phyloP scores from a whole-genome alignment of 2,113 vertebrate genomes.

The Pleuronectes platessa region DNA sequence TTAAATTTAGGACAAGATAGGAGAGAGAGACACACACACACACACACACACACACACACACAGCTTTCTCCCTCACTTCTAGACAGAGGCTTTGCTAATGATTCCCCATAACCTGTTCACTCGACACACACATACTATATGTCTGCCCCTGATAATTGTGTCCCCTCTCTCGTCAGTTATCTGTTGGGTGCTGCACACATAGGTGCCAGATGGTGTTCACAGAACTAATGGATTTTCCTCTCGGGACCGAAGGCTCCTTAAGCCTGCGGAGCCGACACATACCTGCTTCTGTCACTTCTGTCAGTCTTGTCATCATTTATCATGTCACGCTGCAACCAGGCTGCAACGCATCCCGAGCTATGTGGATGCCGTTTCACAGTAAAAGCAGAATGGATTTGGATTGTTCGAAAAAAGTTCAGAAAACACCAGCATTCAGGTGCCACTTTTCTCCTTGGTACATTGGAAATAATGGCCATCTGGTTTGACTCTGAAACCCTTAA shows the following conservation, averaged over 20 bases:
- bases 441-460: not conserved
- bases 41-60: not conserved
- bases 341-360: not conserved
- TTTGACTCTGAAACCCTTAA: not conserved
- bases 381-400: not conserved
- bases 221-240: constrained; percentile 11
- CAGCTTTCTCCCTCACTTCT: not conserved
- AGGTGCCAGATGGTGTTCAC: constrained; percentile 22
- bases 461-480: constrained; percentile 3
- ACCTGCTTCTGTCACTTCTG: constrained; percentile 10
- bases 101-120: constrained; percentile 7
- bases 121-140: not conserved
- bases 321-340: not conserved
- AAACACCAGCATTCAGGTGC: not conserved
- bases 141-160: constrained; percentile 6
- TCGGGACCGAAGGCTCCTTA: not conserved
- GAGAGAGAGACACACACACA: not conserved
- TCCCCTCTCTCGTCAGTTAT: not conserved
- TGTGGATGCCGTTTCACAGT: not conserved
- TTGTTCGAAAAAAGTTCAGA: not conserved
- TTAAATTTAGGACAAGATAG: not conserved
- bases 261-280: not conserved
- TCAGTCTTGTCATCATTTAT: constrained; percentile 7
- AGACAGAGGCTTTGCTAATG: constrained; percentile 7
- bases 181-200: not conserved